A percentile compares a stretch with the other conserved stretches of the same genome.
Conservation (phyloP, 2,113 vertebrate genomes). For the Glaucidium brasilianum region DNA sequence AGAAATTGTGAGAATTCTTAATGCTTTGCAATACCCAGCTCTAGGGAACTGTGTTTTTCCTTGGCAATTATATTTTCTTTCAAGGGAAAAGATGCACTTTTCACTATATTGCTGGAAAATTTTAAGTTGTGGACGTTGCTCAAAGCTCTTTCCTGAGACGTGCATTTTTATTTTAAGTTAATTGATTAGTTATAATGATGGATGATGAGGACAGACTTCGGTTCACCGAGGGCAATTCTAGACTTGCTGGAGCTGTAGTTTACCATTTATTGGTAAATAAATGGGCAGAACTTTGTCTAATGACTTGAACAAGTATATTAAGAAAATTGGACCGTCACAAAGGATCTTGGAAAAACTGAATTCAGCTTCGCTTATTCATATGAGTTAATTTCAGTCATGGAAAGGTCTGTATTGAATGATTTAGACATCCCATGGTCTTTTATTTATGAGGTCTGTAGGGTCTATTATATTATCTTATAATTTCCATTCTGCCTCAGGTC, state of each 20-base stretch:
- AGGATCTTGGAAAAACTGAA: not conserved
- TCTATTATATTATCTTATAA: slow-evolving; percentile 35
- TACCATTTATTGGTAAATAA: not conserved
- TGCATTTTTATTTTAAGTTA: not conserved
- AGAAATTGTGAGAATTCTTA: not conserved
- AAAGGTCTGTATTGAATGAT: not conserved
- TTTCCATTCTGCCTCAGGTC: slow-evolving; percentile 25
- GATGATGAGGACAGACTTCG: not conserved
- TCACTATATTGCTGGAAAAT: not conserved
- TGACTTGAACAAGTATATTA: not conserved
- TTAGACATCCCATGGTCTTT: not conserved
- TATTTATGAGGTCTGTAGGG: not conserved
- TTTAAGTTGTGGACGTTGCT: not conserved
- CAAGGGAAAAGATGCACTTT: not conserved
- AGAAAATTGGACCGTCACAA: not conserved
- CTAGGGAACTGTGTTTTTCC: not conserved
- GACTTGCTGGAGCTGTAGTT: not conserved
- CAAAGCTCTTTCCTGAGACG: not conserved
- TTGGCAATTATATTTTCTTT: not conserved
- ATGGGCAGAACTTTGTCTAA: not conserved
- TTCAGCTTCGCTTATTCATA: not conserved
- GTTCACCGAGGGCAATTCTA: not conserved
- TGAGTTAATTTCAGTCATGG: not conserved
- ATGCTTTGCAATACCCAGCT: not conserved
- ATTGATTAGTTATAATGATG: not conserved